Evolutionary conservation across 1,140 invertebrate genomes (phyloP), one percentile per base, ranked within the genome.

Genomic region (Melipona quadrifasciata): DNA sequence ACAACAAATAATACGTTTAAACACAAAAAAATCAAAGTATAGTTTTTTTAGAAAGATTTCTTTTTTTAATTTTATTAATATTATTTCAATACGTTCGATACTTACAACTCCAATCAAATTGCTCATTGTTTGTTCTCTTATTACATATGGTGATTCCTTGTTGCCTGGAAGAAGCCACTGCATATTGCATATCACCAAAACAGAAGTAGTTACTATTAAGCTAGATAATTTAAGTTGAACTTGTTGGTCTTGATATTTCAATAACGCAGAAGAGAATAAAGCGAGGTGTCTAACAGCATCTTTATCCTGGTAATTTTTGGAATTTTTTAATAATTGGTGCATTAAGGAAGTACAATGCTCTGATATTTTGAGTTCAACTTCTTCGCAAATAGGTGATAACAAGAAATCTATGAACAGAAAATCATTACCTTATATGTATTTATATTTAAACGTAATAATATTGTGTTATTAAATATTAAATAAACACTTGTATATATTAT

Each of bases 21-120:
- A 39, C 55, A 85, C 34, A 79, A 72, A 31, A 31, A 76, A 27
- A 73, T 51, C 3, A 19, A 27, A 24, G 16, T 51, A 27, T 65
- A 61, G 47, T 51, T 61, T 86, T 70, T 70, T 4, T 68, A 65
- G n/a, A n/a, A 58, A 65, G 47, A 21, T 24, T 74, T 65, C 27
- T 70, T 64, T 61, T 74, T 68, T 21, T 24, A 39, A 14, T 31
- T 51, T 64, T 72, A 79, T 73, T 61, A 76, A 61, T 27, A 21
- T 58, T 34, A 70, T 74, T 65, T 64, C 16, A 1, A 77, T 82
- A 83, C 93, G 70, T 61, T 64, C 16, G 1, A 77, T 82, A 83
- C 93, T 93, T 82, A 96, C 95, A 82, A 96, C 93, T 85, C 95
- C 95, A 4, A 96, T 94, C 64, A 96, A 92, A 91, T 96, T 95